A percentile compares a stretch with the other conserved stretches of the same genome.
Evolutionary conservation across 2,888 invertebrate genomes (phyloP).

Genomic region (Ditylenchus weischeri): DNA sequence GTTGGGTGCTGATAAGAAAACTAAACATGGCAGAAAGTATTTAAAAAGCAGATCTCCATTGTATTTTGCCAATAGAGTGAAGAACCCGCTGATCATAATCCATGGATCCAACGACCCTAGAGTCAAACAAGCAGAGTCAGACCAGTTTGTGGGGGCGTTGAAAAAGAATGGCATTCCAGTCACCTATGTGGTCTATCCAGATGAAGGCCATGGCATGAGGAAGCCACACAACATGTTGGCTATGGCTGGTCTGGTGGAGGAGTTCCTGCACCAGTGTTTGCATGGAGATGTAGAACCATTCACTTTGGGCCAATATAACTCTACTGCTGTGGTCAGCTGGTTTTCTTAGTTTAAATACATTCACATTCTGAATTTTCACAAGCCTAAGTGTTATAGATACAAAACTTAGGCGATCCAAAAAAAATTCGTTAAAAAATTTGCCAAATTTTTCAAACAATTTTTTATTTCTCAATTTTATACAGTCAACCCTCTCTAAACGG

Average conservation of each 20-base stretch:
- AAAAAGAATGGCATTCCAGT: conserved; percentile 55
- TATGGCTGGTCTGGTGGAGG: conserved; percentile 55
- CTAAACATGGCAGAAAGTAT: conserved; percentile 40
- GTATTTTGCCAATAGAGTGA: conserved; percentile 52
- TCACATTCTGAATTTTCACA: not conserved
- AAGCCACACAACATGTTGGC: conserved; percentile 45
- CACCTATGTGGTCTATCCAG: conserved; percentile 54
- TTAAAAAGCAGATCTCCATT: conserved; percentile 51
- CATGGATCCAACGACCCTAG: conserved; percentile 58
- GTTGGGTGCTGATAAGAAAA: conserved; percentile 36
- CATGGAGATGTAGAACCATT: conserved; percentile 52
- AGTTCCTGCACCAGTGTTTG: conserved; percentile 52
- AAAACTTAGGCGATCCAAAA: too few relatives aligned
- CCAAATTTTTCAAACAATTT: too few relatives aligned
- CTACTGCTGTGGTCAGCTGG: conserved; percentile 48
- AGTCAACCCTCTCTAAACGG: too few relatives aligned
- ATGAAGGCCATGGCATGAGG: conserved; percentile 56
- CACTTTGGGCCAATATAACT: conserved; percentile 52
- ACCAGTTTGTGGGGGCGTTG: conserved; percentile 54
- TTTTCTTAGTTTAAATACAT: not conserved
- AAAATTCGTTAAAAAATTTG: too few relatives aligned
- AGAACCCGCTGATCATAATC: conserved; percentile 52
- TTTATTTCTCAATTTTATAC: too few relatives aligned
- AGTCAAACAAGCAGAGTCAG: conserved; percentile 55
- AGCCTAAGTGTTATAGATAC: not conserved